These are phyloP conservation scores for Parnassius glacialis DNA, from an alignment of 2,888 invertebrate species.

Conservation along the genomic window DNA sequence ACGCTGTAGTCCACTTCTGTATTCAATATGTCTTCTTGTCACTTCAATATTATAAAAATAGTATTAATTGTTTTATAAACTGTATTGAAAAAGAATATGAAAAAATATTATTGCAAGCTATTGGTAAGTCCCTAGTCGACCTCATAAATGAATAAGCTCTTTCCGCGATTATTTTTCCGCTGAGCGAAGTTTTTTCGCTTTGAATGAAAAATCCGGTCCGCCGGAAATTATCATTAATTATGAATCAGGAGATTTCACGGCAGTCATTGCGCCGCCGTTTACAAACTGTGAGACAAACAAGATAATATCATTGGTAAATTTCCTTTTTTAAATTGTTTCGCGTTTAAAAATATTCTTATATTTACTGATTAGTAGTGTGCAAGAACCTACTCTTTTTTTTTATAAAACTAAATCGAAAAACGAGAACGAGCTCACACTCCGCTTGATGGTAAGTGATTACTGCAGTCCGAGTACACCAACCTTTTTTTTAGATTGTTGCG, in stretches of 20 bases:
- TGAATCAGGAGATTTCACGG: slow-evolving; percentile 57
- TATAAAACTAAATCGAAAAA: too few relatives aligned
- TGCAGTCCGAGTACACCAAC: too few relatives aligned
- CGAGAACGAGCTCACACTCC: too few relatives aligned
- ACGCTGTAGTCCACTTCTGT: too few relatives aligned
- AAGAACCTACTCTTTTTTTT: too few relatives aligned
- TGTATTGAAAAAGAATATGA: too few relatives aligned
- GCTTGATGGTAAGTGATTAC: too few relatives aligned
- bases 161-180: slow-evolving; percentile 67
- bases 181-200: slow-evolving; percentile 55
- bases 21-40: too few relatives aligned
- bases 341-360: background rate
- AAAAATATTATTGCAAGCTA: too few relatives aligned
- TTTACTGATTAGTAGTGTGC: background rate
- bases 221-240: slow-evolving; percentile 80
- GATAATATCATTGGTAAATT: slow-evolving; percentile 18
- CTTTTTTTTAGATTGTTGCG: too few relatives aligned
- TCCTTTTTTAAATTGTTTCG: slow-evolving; percentile 16
- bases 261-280: slow-evolving; percentile 56
- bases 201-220: slow-evolving; percentile 65
- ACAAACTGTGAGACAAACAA: slow-evolving; percentile 50
- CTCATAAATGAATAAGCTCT: slow-evolving; percentile 67
- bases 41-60: too few relatives aligned
- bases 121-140: slow-evolving; percentile 34
- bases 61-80: too few relatives aligned